Conservation (phyloP, 2,113 vertebrate genomes). For the Gobio gobio region DNA sequence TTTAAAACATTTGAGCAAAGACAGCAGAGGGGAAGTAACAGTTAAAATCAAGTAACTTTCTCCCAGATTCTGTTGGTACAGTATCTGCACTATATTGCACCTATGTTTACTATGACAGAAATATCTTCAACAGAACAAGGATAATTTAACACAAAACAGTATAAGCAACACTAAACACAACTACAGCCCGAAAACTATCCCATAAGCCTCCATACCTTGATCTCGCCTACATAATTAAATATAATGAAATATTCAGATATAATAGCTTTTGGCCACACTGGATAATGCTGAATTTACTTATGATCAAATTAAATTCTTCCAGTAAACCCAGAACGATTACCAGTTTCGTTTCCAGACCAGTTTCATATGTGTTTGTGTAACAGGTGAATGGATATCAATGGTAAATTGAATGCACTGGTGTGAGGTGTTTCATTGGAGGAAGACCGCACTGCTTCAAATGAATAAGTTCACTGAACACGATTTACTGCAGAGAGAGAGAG, state of each 20-base stretch:
- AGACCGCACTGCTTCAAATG: conserved; percentile 9
- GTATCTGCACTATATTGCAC: background rate
- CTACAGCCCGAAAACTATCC: background rate
- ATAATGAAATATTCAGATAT: background rate
- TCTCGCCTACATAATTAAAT: background rate
- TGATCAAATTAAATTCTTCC: background rate
- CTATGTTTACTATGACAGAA: background rate
- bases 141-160: background rate
- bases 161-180: background rate
- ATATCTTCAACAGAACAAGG: background rate
- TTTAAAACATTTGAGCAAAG: background rate
- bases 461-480: conserved; percentile 16
- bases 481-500: conserved; percentile 18
- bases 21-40: background rate
- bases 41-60: background rate
- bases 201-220: background rate
- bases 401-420: background rate
- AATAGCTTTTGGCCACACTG: background rate
- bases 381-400: background rate
- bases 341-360: no score
- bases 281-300: background rate
- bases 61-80: background rate
- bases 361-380: background rate
- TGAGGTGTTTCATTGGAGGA: background rate
- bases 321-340: no score